A percentile compares a stretch with the other conserved stretches of the same genome.
Evolutionary conservation across 92 coral and sea anemone species (phyloP).

Genomic region (Porites evermanni): DNA sequence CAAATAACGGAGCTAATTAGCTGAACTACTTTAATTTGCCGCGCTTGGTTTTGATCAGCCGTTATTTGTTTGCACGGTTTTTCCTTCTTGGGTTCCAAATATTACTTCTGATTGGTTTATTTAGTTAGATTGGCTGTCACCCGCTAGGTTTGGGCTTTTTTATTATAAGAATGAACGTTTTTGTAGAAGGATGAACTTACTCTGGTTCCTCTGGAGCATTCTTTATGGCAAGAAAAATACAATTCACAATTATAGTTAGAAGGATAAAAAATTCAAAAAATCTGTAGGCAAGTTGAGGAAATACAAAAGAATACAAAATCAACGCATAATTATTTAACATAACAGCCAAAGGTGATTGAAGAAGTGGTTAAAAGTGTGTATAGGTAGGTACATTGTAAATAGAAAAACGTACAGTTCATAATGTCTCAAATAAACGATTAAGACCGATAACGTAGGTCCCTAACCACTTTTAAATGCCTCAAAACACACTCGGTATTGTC

Average conservation of each 20-base stretch:
- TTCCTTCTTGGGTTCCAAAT: too few species aligned
- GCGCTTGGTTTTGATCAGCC: background rate
- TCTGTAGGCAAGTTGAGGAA: constrained; percentile 72
- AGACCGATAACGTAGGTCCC: too few species aligned
- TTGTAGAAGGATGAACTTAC: constrained; percentile 62
- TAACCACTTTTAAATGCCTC: too few species aligned
- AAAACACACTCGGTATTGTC: too few species aligned
- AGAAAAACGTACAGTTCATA: too few species aligned
- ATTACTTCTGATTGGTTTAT: background rate
- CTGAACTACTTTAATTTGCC: background rate
- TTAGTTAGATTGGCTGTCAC: too few species aligned
- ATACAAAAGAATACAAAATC: background rate
- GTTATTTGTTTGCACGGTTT: background rate
- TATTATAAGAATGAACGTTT: too few species aligned
- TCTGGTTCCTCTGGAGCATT: constrained; percentile 96
- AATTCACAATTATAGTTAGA: constrained; percentile 91
- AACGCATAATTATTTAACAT: background rate
- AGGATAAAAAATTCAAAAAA: constrained; percentile 94
- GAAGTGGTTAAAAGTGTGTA: background rate
- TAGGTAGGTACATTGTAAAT: too few species aligned
- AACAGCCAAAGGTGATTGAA: background rate
- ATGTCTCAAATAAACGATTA: too few species aligned
- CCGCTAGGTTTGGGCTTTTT: too few species aligned
- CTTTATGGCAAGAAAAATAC: constrained; percentile 92
- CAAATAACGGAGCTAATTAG: too few species aligned